These are phyloP conservation scores for Valencia hispanica DNA, from an alignment of 2,797 vertebrate species.

Conservation along the genomic window DNA sequence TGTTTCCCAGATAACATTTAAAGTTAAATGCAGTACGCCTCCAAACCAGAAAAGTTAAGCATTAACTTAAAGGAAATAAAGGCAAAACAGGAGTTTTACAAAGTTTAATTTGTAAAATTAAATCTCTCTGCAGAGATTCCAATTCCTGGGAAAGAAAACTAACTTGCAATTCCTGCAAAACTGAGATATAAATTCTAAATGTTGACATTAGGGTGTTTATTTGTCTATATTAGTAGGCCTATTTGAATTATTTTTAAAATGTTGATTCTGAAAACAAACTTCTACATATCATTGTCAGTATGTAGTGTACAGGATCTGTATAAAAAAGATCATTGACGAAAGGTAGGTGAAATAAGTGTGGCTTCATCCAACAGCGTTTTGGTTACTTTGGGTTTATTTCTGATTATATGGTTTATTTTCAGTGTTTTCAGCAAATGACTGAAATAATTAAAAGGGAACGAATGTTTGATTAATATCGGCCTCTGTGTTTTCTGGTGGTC, in stretches of 20 bases:
- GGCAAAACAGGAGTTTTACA: neutral
- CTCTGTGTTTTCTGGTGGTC: slow-evolving; percentile 25
- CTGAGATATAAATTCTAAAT: neutral
- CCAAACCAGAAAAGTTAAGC: neutral
- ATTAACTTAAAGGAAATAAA: too few species aligned
- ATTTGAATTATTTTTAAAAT: neutral
- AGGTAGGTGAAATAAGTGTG: neutral
- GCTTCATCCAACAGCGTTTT: neutral
- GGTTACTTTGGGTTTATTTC: neutral
- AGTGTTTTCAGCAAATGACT: neutral
- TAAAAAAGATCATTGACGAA: neutral
- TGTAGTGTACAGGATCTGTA: neutral
- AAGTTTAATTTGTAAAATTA: neutral
- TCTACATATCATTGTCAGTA: neutral
- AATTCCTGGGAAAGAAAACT: too few species aligned
- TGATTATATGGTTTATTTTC: neutral
- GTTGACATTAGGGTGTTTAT: neutral
- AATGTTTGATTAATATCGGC: neutral
- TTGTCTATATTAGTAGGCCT: neutral
- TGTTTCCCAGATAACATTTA: neutral
- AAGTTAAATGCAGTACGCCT: neutral
- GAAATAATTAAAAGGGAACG: neutral
- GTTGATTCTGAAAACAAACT: neutral
- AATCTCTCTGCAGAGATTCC: neutral
- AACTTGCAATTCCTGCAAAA: too few species aligned